Percentiles rank a stretch among this genome's conserved stretches.
Evolutionary conservation across 1,140 invertebrate species (phyloP).

Genomic region (Zaprionus camerounensis): DNA sequence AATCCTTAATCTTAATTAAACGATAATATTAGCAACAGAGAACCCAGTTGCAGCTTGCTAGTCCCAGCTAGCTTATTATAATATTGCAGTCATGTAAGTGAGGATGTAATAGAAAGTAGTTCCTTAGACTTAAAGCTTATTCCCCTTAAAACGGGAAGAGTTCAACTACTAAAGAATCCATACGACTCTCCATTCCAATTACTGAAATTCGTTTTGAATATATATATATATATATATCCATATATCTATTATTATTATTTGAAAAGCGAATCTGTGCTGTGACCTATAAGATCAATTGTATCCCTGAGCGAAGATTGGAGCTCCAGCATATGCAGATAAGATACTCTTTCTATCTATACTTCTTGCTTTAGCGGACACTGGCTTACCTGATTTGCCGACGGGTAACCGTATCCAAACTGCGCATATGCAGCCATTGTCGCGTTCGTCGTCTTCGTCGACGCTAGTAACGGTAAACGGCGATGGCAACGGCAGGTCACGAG

Average conservation of each 20-base stretch:
- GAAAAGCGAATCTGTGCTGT: too few relatives aligned
- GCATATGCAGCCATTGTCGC: conserved; percentile 83
- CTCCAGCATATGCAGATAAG: background rate
- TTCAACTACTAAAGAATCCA: background rate
- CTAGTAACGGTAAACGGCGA: conserved; percentile 17
- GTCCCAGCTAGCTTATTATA: background rate
- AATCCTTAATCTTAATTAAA: conserved; percentile 5
- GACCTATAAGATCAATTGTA: too few relatives aligned
- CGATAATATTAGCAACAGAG: background rate
- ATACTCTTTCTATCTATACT: background rate
- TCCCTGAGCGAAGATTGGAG: too few relatives aligned
- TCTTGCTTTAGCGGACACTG: background rate
- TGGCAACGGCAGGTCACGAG: conserved; percentile 42
- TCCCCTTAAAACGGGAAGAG: background rate
- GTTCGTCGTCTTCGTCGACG: conserved; percentile 36
- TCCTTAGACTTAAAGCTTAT: background rate
- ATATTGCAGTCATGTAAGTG: background rate
- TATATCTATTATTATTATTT: too few relatives aligned
- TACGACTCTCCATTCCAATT: too few relatives aligned
- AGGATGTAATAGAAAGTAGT: background rate
- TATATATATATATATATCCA: too few relatives aligned
- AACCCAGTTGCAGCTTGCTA: background rate
- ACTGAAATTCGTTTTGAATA: too few relatives aligned
- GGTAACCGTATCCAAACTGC: conserved; percentile 83
- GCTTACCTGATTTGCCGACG: conserved; percentile 82